A percentile compares a stretch with the other conserved stretches of the same genome.
Evolutionary conservation across 2,113 vertebrate species (phyloP).

Genomic region (Cryptomyrus ogoouensis): DNA sequence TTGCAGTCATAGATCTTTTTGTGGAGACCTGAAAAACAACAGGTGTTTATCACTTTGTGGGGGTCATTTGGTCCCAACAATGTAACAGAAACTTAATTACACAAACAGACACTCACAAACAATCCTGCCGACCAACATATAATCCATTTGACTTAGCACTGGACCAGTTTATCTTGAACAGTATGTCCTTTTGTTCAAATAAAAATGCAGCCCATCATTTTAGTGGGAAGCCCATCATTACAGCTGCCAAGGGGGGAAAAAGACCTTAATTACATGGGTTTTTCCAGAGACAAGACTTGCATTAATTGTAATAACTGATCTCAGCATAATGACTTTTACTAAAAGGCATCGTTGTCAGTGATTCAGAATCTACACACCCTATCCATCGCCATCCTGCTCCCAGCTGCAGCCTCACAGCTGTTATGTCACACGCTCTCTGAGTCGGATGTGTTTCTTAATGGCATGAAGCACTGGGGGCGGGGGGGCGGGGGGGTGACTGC

Average conservation of each 20-base stretch:
- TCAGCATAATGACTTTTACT: conserved; percentile 1
- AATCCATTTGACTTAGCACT: neutral
- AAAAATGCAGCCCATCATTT: neutral
- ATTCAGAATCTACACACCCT: neutral
- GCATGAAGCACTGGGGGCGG: neutral
- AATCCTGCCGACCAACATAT: neutral
- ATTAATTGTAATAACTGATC: conserved; percentile 9
- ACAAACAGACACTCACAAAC: neutral
- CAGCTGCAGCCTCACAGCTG: neutral
- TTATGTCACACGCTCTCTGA: neutral
- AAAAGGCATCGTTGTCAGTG: neutral
- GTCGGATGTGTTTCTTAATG: neutral
- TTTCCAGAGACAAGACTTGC: neutral
- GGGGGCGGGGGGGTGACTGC: neutral
- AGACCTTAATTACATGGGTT: neutral
- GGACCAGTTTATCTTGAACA: neutral
- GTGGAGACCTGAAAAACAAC: no score
- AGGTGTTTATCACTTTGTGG: no score
- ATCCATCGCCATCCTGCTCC: neutral
- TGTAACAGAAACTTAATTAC: no score
- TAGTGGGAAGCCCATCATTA: neutral
- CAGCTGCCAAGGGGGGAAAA: neutral
- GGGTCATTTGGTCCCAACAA: no score
- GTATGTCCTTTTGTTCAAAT: neutral
- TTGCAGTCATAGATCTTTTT: no score